Base-by-base conservation (phyloP, 2,797 vertebrate species). In the Orientallactaga sibirica region DNA sequence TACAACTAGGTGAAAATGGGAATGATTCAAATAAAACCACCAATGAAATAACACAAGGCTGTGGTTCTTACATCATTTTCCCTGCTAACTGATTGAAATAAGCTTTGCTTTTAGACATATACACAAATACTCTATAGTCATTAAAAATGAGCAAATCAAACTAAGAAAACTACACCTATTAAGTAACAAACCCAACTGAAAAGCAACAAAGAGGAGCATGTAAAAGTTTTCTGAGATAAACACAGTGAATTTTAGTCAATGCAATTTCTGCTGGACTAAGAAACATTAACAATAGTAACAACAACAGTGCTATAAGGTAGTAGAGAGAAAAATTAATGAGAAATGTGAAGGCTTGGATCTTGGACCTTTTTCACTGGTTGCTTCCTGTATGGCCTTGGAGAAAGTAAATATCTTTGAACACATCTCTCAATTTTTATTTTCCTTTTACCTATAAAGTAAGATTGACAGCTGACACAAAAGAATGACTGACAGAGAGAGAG, bases 251-350 rank as follows among this genome's bases (percentile, higher is more conserved):
- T 85, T 74, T 77, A 83, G 86, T 93, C 70, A 24, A 2, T 61
- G 62, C 15, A 52, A 8, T 93, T 92, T 92, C 84, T 94, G 2
- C 68, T 15, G 62, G 58, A 19, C 77, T 87, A 91, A 95, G 61
- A 78, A 85, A 91, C 24, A 85, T 86, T 84, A 92, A 75, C 61
- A 82, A 84, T 79, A 94, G 85, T 75, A 92, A 90, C 70, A 84
- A 73, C n/a, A 93, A 88, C 41, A 90, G 25, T 81, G 66, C 4
- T 16, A 12, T 78, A 52, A 48, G 11, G 3, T 24, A 74, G 27
- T 52, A 29, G 12, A 82, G 75, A 95, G 74, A 86, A 37, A 93
- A 88, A 75, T 55, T 66, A 84, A 81, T 74, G 62, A 82, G 62
- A 87, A 90, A 55, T 78, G 33, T 87, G 41, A 94, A 93, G 67